These are phyloP conservation scores for Wiebesia pumilae DNA, from an alignment of 1,140 invertebrate species.

Conservation along the genomic window DNA sequence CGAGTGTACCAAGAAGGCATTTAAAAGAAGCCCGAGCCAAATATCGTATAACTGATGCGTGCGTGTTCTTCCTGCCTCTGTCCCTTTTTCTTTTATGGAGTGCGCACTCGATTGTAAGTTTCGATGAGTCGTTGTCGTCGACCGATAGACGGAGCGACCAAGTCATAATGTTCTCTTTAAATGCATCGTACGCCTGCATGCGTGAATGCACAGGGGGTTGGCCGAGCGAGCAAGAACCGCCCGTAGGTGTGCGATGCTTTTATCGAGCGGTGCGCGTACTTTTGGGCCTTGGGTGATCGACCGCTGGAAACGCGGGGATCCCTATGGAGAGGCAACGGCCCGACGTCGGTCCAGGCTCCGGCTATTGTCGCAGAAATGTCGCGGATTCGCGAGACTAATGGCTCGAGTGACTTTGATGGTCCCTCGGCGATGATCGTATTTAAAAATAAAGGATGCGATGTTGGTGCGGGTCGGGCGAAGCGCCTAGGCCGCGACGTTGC, in stretches of 20 bases:
- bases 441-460: constrained; percentile 13
- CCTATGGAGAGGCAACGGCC: too few relatives aligned
- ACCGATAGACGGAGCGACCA: background rate
- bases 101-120: background rate
- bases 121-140: background rate
- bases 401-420: background rate
- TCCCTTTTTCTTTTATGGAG: background rate
- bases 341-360: too few relatives aligned
- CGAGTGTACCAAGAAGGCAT: background rate
- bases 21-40: constrained; percentile 19
- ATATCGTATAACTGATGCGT: constrained; percentile 17
- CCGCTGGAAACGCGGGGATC: too few relatives aligned
- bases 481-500: background rate
- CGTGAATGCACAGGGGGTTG: too few relatives aligned
- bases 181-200: background rate
- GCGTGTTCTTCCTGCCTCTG: background rate
- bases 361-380: background rate
- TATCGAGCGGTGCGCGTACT: too few relatives aligned
- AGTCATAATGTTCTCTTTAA: background rate
- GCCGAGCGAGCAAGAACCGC: too few relatives aligned
- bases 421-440: background rate
- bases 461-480: background rate
- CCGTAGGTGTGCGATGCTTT: background rate
- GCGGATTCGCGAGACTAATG: background rate
- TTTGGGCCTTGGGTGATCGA: too few relatives aligned